Evolutionary conservation across 1,140 invertebrate species (phyloP).

Genomic region (Neodiprion virginianus): DNA sequence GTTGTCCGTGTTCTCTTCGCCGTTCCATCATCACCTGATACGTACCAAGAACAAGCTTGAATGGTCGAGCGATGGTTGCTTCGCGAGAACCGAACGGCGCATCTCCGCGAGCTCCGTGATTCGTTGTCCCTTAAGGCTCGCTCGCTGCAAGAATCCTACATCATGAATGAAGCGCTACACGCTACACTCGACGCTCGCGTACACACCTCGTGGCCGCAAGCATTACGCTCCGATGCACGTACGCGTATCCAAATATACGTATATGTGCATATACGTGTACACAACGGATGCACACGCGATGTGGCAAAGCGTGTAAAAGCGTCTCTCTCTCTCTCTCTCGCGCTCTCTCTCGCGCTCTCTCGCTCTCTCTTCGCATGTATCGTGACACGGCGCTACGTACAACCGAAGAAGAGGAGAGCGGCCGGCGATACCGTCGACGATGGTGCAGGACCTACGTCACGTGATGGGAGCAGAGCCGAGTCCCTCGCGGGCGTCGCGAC

Average conservation of each 20-base stretch:
- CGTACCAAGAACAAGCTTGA: no score
- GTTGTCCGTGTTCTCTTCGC: no score
- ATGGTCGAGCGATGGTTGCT: no score
- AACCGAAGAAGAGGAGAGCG: neutral
- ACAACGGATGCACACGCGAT: neutral
- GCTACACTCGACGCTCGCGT: no score
- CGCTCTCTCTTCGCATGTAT: neutral
- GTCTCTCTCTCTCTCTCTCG: neutral
- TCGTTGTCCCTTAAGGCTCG: neutral
- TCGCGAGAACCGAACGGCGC: no score
- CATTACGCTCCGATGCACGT: no score
- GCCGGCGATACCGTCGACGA: neutral
- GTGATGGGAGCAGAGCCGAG: neutral
- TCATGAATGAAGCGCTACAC: neutral
- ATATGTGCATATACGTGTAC: no score
- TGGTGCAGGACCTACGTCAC: slow-evolving; percentile 4
- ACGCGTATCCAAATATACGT: no score
- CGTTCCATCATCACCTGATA: no score
- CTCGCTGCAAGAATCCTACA: neutral
- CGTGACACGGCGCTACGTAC: neutral
- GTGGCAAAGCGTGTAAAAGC: slow-evolving; percentile 1
- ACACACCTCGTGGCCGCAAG: no score
- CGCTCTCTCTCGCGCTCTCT: neutral
- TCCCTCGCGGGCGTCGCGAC: neutral
- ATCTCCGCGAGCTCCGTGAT: no score